Percentiles rank a stretch among this genome's conserved stretches.
Evolutionary conservation across 2,888 invertebrate species (phyloP).

Genomic region (Tryphoninae sp.): DNA sequence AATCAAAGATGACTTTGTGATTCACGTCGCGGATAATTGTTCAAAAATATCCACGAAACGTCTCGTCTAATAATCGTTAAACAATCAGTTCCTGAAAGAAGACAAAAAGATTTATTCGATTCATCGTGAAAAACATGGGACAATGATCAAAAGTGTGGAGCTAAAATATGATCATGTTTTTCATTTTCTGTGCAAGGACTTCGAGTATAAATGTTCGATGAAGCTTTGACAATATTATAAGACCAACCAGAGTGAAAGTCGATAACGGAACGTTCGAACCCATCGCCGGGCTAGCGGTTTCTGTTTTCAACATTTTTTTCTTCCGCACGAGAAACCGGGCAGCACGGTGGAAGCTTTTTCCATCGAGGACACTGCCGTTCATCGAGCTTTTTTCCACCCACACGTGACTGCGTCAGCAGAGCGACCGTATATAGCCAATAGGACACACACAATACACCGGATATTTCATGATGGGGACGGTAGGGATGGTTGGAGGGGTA

Average conservation of each 20-base stretch:
- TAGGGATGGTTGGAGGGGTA: constrained; percentile 16
- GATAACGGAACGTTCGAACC: too few relatives aligned
- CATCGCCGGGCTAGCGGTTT: too few relatives aligned
- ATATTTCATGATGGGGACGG: constrained; percentile 70
- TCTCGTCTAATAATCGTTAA: not conserved
- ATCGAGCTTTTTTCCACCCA: constrained; percentile 53
- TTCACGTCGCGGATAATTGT: not conserved
- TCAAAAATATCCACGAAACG: not conserved
- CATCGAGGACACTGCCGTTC: constrained; percentile 44
- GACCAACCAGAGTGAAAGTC: too few relatives aligned
- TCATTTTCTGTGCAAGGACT: too few relatives aligned
- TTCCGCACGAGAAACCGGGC: not conserved
- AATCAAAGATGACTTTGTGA: constrained; percentile 33
- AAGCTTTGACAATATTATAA: too few relatives aligned
- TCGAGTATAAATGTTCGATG: too few relatives aligned
- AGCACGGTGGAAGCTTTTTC: constrained; percentile 49
- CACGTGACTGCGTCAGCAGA: constrained; percentile 64
- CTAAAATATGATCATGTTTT: too few relatives aligned
- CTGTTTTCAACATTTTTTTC: constrained; percentile 39
- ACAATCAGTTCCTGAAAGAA: not conserved
- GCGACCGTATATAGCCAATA: constrained; percentile 63
- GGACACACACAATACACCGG: constrained; percentile 73
- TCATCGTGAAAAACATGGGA: not conserved
- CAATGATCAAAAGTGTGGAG: not conserved
- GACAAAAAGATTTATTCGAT: too few relatives aligned